Conservation (phyloP, 2,113 vertebrate genomes). For the Pterocles orientalis region DNA sequence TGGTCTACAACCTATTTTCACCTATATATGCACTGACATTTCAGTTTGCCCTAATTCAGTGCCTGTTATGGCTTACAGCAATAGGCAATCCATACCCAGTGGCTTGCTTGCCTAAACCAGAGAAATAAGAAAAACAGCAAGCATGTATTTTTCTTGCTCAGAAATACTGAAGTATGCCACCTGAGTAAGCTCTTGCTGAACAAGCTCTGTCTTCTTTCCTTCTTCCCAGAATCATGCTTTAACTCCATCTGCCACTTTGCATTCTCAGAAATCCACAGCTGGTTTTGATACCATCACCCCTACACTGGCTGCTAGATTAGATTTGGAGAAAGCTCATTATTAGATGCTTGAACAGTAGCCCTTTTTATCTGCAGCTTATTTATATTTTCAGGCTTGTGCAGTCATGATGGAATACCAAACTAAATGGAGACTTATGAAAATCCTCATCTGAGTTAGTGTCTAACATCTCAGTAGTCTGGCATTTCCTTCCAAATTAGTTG, state of each 20-base stretch:
- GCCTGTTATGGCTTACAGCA: not conserved
- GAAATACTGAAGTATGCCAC: not conserved
- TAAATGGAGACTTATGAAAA: conserved; percentile 18
- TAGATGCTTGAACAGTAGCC: conserved; percentile 20
- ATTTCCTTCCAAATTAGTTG: conserved; percentile 48
- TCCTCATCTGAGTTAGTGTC: not conserved
- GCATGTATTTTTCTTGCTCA: not conserved
- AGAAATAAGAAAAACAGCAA: not conserved
- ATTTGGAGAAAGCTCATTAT: not conserved
- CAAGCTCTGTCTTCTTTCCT: not conserved
- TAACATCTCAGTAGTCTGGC: conserved; percentile 42
- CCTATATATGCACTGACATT: not conserved
- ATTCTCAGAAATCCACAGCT: not conserved
- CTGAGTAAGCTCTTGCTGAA: not conserved
- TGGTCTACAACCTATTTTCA: not conserved
- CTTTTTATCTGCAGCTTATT: not conserved
- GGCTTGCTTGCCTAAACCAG: not conserved
- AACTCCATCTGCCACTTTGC: not conserved
- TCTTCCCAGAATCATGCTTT: not conserved
- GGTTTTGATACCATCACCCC: not conserved
- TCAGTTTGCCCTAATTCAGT: not conserved
- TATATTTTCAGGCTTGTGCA: conserved; percentile 21
- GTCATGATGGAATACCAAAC: conserved; percentile 11
- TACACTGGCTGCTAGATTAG: not conserved
- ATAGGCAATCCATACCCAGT: not conserved